phyloP scores from a whole-genome alignment of 35 echinoderm and acorn worm species.

The Strongylocentrotus purpuratus region DNA sequence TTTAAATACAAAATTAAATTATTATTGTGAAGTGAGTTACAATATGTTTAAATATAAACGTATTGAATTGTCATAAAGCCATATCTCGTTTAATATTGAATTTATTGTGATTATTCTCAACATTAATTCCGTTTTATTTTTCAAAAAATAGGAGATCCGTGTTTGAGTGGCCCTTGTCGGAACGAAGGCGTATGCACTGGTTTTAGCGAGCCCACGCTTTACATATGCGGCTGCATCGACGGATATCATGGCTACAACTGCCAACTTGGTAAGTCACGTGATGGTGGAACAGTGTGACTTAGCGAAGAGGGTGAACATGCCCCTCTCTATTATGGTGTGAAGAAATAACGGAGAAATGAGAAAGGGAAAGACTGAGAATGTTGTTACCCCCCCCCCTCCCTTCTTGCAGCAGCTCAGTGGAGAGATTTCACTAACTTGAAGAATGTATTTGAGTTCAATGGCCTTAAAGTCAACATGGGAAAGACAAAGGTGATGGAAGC shows the following conservation, averaged over 20 bases:
- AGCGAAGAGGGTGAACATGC: neutral
- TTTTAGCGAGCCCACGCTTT: slow-evolving; percentile 61
- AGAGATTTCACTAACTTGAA: neutral
- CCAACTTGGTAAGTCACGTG: slow-evolving; percentile 51
- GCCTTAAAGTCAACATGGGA: neutral
- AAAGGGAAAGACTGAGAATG: neutral
- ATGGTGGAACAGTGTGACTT: neutral
- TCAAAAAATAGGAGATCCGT: slow-evolving; percentile 58
- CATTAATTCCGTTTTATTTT: neutral
- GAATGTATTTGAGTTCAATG: neutral
- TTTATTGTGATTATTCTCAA: neutral
- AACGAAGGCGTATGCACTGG: slow-evolving; percentile 27
- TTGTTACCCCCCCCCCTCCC: neutral
- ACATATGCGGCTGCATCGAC: slow-evolving; percentile 64
- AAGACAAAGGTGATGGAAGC: too few species aligned
- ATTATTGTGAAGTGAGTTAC: too few species aligned
- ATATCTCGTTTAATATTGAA: neutral
- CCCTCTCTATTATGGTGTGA: neutral
- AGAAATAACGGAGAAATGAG: too few species aligned
- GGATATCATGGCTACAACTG: slow-evolving; percentile 60
- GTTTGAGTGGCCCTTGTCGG: slow-evolving; percentile 70
- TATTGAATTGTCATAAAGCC: too few species aligned
- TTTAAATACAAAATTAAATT: too few species aligned
- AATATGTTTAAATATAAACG: too few species aligned
- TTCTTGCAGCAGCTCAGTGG: neutral